These are phyloP conservation scores for Perca schrenkii DNA, from an alignment of 2,113 vertebrate genomes.

Conservation along the genomic window DNA sequence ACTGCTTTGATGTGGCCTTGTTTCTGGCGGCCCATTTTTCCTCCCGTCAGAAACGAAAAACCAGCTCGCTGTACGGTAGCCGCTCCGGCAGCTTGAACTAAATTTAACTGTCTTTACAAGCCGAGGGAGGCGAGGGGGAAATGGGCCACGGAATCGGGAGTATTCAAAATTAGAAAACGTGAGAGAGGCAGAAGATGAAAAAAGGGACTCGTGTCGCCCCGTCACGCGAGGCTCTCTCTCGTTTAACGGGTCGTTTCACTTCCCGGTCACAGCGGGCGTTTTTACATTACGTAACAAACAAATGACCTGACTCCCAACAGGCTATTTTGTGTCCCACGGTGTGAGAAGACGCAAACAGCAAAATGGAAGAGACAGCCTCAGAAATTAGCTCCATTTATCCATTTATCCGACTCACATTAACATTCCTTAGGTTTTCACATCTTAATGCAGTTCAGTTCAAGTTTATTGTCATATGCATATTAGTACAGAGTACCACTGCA, in stretches of 20 bases:
- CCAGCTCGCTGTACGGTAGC: neutral
- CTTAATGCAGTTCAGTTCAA: no score
- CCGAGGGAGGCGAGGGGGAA: slow-evolving; percentile 37
- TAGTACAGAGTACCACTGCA: no score
- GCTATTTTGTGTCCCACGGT: no score
- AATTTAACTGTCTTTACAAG: slow-evolving; percentile 37
- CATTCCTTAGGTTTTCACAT: no score
- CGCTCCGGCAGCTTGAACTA: slow-evolving; percentile 23
- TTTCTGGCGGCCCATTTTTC: slow-evolving; percentile 51
- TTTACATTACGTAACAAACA: no score
- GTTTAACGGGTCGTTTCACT: neutral
- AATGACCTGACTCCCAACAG: no score
- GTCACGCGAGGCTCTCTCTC: neutral
- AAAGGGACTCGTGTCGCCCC: slow-evolving; percentile 11
- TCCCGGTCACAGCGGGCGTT: no score
- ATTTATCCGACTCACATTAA: no score
- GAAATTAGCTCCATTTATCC: no score
- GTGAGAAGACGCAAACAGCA: no score
- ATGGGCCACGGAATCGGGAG: slow-evolving; percentile 37
- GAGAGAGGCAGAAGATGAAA: neutral
- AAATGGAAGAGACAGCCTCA: no score
- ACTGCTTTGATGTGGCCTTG: slow-evolving; percentile 35
- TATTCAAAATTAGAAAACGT: slow-evolving; percentile 40
- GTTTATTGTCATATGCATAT: no score
- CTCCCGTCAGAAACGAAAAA: neutral